These are phyloP conservation scores for Nymphalis polychloros DNA, from an alignment of 2,888 invertebrate species.

Conservation along the genomic window DNA sequence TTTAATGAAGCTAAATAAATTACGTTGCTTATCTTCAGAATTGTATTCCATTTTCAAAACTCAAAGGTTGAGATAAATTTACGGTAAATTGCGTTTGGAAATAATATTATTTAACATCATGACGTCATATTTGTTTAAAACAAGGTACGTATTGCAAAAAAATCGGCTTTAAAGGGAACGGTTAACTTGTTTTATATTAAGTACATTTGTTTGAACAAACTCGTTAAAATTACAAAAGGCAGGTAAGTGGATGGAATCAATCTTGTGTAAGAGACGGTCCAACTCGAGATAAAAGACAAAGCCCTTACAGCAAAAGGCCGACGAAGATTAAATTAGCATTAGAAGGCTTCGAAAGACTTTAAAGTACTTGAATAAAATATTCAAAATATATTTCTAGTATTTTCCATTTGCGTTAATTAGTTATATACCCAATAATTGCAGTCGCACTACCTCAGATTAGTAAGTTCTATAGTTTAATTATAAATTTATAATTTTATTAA, in stretches of 20 bases:
- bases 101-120: neutral
- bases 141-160: conserved; percentile 19
- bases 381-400: conserved; percentile 8
- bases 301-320: conserved; percentile 48
- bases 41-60: neutral
- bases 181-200: conserved; percentile 49
- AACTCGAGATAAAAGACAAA: conserved; percentile 55
- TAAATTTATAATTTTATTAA: too few relatives aligned
- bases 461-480: too few relatives aligned
- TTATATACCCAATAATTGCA: neutral
- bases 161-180: conserved; percentile 40
- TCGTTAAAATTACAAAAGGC: conserved; percentile 65
- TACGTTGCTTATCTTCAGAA: neutral
- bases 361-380: conserved; percentile 34
- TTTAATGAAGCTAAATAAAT: neutral
- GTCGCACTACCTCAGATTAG: neutral
- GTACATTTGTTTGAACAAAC: conserved; percentile 55
- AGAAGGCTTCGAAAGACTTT: conserved; percentile 51
- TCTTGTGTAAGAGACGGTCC: conserved; percentile 60
- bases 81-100: neutral
- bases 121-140: conserved; percentile 7
- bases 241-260: conserved; percentile 51
- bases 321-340: conserved; percentile 68
- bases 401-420: conserved; percentile 1
- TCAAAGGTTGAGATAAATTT: conserved; percentile 1